phyloP scores from a whole-genome alignment of 2,113 vertebrate genomes.

The Coturnix japonica region DNA sequence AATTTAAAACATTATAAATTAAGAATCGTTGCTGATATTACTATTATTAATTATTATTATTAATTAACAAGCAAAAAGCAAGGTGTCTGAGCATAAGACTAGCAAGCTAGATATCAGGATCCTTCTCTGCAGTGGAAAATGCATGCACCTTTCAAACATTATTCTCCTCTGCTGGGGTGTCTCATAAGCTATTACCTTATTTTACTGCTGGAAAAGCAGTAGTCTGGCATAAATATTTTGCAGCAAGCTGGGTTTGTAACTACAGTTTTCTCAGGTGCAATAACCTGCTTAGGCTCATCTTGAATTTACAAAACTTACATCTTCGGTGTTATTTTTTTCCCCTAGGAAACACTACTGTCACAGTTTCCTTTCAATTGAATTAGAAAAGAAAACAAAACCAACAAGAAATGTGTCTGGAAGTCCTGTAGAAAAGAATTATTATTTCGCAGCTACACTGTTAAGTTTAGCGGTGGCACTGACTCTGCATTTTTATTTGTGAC shows the following conservation, averaged over 20 bases:
- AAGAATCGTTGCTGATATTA: background rate
- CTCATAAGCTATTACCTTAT: background rate
- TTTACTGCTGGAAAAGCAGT: background rate
- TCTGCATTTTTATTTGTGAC: background rate
- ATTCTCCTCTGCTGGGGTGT: background rate
- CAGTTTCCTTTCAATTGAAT: background rate
- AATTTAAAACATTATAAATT: background rate
- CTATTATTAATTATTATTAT: too few relatives aligned
- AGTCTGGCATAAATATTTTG: background rate
- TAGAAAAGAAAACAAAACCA: background rate
- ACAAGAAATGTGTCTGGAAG: background rate
- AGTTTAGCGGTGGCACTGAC: background rate
- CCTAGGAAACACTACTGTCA: background rate
- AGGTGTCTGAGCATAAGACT: background rate
- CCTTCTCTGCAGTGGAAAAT: background rate
- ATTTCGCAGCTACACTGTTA: background rate
- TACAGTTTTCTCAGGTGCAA: background rate
- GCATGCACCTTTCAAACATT: background rate
- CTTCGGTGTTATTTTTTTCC: background rate
- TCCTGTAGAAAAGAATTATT: background rate
- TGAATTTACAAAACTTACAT: background rate
- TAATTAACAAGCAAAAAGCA: background rate
- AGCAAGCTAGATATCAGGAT: background rate
- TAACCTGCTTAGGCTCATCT: background rate
- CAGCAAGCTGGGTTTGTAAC: background rate